Evolutionary conservation across 2,113 vertebrate species (phyloP), one percentile per base, ranked within the genome.

Genomic region (Rostratula benghalensis): DNA sequence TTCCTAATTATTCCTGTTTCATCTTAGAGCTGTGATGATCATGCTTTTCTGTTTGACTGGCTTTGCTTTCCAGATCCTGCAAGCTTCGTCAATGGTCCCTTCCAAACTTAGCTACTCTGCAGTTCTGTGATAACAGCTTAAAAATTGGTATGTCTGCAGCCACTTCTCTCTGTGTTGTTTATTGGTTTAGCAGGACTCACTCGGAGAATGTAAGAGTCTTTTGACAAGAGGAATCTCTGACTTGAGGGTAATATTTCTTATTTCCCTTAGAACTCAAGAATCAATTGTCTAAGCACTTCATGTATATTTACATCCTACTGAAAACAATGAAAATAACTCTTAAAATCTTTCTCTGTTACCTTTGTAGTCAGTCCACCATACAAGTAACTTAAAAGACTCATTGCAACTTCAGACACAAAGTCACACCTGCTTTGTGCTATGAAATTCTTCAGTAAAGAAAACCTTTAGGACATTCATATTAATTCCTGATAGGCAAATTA

Each of bases 21-120:
- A 37, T 53, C 60, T 80, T 54, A 53, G n/a, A 68, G 50, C 68
- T 78, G 75, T 41, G 39, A 53, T 68, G 83, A 69, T 30, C 75
- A 43, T 0, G 2, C 23, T 57, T 92, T 68, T 64, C 69, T 82
- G 19, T 17, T 33, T 54, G 41, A 1, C 37, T 89, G 68, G 6
- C 51, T 94, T 64, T 91, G 73, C 61, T 68, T 43, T 63, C 56
- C 76, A 30, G 13, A 24, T 88, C 48, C 57, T 79, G 74, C 4
- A 6, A 57, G 51, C 41, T 83, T 67, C 0, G 0, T 35, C n/a
- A 30, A 7, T 20, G 59, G 21, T 41, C 28, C 2, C 0, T 81
- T 27, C 51, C 64, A 70, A 1, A 56, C 31, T 16, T 21, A 59
- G 48, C 15, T 54, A 6, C 48, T 57, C 73, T 93, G 65, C 39